These are phyloP conservation scores for Drosophila nr. perissopoda DNA, from an alignment of 2,888 invertebrate species.

Conservation along the genomic window DNA sequence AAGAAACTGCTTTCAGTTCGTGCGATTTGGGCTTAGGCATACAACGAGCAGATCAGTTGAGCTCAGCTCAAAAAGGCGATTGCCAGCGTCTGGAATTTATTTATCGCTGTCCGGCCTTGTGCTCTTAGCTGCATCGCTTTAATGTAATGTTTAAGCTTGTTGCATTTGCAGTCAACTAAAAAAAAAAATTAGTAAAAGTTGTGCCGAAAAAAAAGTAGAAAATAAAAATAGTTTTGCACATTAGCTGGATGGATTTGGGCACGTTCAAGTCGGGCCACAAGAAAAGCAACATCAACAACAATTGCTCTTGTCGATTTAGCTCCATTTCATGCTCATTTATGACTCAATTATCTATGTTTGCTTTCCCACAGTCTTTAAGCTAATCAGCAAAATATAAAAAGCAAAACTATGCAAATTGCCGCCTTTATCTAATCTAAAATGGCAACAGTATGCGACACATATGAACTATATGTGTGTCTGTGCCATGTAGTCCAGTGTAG, in stretches of 20 bases:
- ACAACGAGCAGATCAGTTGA: conserved; percentile 9
- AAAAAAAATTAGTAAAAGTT: conserved; percentile 1
- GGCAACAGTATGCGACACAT: conserved; percentile 29
- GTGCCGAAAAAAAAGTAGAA: conserved; percentile 11
- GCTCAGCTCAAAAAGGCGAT: conserved; percentile 26
- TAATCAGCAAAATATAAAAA: not conserved
- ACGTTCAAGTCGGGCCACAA: conserved; percentile 30
- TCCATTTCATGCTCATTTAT: conserved; percentile 6
- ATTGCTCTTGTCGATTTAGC: conserved; percentile 1
- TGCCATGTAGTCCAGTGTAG: conserved; percentile 5
- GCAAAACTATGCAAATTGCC: conserved; percentile 60
- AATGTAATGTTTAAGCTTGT: conserved; percentile 34
- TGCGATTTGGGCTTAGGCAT: conserved; percentile 28
- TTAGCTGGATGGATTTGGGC: conserved; percentile 22
- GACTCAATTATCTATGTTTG: conserved; percentile 12
- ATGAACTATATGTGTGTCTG: conserved; percentile 7
- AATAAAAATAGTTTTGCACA: conserved; percentile 24
- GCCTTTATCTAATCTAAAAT: conserved; percentile 55
- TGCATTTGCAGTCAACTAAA: conserved; percentile 18
- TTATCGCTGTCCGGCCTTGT: conserved; percentile 38
- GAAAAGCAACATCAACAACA: conserved; percentile 12
- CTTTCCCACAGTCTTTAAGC: conserved; percentile 48
- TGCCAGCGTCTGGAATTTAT: conserved; percentile 2
- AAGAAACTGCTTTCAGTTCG: conserved; percentile 23
- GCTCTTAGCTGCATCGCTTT: conserved; percentile 1